A percentile compares a stretch with the other conserved stretches of the same genome.
Conservation (phyloP, 2,113 vertebrate genomes). For the Cyprinodon brontotheroides region DNA sequence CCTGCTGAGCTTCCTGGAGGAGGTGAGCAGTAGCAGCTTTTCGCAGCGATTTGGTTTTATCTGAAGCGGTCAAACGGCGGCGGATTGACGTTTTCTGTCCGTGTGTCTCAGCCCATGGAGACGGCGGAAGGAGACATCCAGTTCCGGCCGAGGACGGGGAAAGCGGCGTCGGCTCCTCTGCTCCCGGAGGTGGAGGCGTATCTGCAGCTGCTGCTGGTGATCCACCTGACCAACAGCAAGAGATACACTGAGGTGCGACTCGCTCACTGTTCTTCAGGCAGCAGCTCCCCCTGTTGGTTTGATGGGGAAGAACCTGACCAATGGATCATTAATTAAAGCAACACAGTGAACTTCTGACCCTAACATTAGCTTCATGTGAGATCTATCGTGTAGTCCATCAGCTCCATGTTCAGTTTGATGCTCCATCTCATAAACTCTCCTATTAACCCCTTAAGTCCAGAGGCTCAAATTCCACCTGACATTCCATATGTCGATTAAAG, state of each 20-base stretch:
- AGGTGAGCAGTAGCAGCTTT: constrained; percentile 75
- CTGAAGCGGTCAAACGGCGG: not conserved
- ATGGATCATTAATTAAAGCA: too few relatives aligned
- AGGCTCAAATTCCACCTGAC: too few relatives aligned
- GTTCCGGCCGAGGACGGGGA: constrained; percentile 91
- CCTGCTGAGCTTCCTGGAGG: constrained; percentile 90
- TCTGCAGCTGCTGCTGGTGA: constrained; percentile 92
- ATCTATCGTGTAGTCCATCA: too few relatives aligned
- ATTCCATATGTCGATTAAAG: too few relatives aligned
- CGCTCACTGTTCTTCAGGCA: not conserved
- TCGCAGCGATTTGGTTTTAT: too few relatives aligned
- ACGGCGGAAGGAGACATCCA: constrained; percentile 87
- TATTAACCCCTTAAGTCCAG: too few relatives aligned
- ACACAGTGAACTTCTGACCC: too few relatives aligned
- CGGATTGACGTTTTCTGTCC: not conserved
- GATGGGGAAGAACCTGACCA: too few relatives aligned
- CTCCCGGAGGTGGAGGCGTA: constrained; percentile 95
- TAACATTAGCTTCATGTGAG: too few relatives aligned
- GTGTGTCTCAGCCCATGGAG: constrained; percentile 88
- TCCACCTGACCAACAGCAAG: constrained; percentile 94
- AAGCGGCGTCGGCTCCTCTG: constrained; percentile 87
- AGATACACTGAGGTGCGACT: constrained; percentile 85
- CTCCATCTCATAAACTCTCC: too few relatives aligned
- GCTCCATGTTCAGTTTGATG: too few relatives aligned
- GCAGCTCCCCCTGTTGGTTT: too few relatives aligned